Conservation (phyloP, 1,140 invertebrate species). For the Scaptomyza montana region DNA sequence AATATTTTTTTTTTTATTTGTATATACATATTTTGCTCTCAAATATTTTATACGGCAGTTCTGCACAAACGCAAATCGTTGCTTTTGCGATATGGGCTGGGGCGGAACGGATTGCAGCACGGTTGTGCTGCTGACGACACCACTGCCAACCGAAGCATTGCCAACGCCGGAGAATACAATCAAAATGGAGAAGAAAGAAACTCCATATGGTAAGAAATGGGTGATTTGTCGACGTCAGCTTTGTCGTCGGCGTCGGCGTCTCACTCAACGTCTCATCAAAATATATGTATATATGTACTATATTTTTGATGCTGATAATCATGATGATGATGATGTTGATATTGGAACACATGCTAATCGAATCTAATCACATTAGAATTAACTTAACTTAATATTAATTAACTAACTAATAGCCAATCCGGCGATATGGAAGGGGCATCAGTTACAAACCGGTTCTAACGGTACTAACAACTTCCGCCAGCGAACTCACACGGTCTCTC, state of each 20-base stretch:
- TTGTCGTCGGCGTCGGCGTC: conserved; percentile 7
- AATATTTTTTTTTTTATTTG: conserved; percentile 1
- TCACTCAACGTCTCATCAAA: not conserved
- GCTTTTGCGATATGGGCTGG: conserved; percentile 96
- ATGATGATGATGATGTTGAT: conserved; percentile 2
- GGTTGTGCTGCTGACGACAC: conserved; percentile 87
- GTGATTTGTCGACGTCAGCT: conserved; percentile 8
- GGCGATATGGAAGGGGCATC: conserved; percentile 35
- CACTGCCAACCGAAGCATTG: conserved; percentile 85
- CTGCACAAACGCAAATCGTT: conserved; percentile 96
- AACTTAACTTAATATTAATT: conserved; percentile 30
- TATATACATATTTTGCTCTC: conserved; percentile 9
- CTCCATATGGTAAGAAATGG: conserved; percentile 92
- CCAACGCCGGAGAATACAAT: conserved; percentile 84
- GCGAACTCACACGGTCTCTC: conserved; percentile 50
- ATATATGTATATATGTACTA: no score
- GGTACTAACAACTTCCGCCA: conserved; percentile 18
- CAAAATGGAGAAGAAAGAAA: conserved; percentile 93
- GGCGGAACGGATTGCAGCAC: conserved; percentile 94
- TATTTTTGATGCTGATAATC: no score
- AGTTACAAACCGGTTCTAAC: conserved; percentile 18
- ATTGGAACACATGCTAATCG: conserved; percentile 22
- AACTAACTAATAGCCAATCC: conserved; percentile 37
- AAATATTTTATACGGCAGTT: conserved; percentile 86
- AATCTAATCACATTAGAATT: conserved; percentile 19